Evolutionary conservation across 2,888 invertebrate species (phyloP), one percentile per base, ranked within the genome.

Genomic region (Drosophila barbarae): DNA sequence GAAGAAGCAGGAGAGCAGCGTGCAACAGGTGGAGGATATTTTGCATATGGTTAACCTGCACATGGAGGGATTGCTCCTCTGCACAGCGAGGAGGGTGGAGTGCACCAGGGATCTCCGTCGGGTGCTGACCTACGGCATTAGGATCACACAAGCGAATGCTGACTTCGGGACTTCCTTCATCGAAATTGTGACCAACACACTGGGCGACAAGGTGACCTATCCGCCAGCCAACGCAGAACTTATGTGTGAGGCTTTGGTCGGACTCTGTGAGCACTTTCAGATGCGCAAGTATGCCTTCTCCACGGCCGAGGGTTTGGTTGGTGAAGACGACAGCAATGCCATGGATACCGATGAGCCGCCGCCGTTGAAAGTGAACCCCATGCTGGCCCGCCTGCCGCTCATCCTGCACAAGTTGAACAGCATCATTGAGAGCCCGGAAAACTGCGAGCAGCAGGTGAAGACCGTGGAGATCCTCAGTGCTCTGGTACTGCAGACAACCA

Each of bases 381-480:
- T 87, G 53, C 53, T 86, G 3, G 86, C 87, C 23, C 84, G 87
- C 1, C 69, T 90, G 2, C 87, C 88, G 2, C 76, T 87, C 9
- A 87, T 89, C 18, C 69, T 90, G 10, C 82, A 87, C 51, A 89
- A 89, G 74, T 63, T 90, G 0, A 88, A 87, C 41, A 78, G 82
- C 18, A 82, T 88, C 3, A 78, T 68, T 6, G 68, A 69, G 13
- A 32, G 30, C 23, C 47, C 84, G 23, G 86, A 87, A 9, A 71
- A 69, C 28, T 84, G 86, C 10, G 74, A 85, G 7, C 77, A 77
- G 32, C 63, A 74, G 84, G 90, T 90, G 26, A 92, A 92, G 63
- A 92, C 92, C 0, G 91, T 92, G 70, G 93, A 95, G 15, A 94
- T 96, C 88, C 90, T 97, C 6, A 95, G 95, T 84, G 96, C 96